Conservation (phyloP, 1,140 invertebrate genomes). For the Anoplolepis gracilipes region DNA sequence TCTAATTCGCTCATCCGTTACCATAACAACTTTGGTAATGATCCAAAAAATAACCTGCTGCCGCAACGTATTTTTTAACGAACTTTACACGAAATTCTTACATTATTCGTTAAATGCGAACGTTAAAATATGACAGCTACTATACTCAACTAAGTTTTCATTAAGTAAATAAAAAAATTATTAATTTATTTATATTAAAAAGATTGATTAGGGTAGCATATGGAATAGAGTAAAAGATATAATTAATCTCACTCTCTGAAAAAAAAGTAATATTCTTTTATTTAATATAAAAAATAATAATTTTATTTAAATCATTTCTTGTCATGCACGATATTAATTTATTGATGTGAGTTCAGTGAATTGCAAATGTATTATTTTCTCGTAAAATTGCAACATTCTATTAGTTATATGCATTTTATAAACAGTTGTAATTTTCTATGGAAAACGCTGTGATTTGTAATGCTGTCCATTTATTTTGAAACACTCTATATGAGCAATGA, state of each 20-base stretch:
- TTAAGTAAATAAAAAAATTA: background rate
- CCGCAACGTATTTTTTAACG: constrained; percentile 44
- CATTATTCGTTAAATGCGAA: background rate
- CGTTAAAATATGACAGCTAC: background rate
- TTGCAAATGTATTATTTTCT: background rate
- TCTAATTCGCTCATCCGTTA: constrained; percentile 34
- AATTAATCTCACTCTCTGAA: too few relatives aligned
- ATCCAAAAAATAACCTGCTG: constrained; percentile 17
- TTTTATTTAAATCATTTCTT: too few relatives aligned
- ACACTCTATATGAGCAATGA: background rate
- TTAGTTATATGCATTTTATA: background rate
- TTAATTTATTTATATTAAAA: too few relatives aligned
- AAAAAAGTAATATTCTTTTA: too few relatives aligned
- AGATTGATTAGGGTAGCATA: too few relatives aligned
- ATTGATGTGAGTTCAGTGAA: background rate
- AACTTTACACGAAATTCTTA: background rate
- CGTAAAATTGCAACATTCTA: background rate
- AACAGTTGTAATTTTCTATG: background rate
- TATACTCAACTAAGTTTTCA: background rate
- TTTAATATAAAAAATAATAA: too few relatives aligned
- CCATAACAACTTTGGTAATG: constrained; percentile 31
- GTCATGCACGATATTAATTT: background rate
- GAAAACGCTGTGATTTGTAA: background rate
- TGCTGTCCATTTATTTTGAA: background rate
- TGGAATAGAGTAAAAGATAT: too few relatives aligned